Evolutionary conservation across 2,888 invertebrate genomes (phyloP), one percentile per base, ranked within the genome.

Genomic region (Coleophora flavipennella): DNA sequence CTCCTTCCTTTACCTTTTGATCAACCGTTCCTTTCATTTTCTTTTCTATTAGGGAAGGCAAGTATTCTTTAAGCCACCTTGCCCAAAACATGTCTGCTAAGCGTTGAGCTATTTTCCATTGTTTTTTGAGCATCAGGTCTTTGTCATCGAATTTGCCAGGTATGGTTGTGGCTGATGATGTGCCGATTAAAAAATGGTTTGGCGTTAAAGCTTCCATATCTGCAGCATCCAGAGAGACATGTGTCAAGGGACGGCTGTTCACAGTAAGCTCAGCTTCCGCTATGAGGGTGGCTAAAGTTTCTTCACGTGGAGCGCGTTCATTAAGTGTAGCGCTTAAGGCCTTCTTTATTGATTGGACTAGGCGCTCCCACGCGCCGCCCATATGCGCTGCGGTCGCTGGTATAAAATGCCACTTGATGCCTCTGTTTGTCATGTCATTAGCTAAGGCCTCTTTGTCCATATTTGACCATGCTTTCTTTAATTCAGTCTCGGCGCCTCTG

Each of bases 191-290:
- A 33, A 62, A 56, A 44, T 62, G 58, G 27, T 65, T 63, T 1
- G 58, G 60, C 0, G 63, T 63, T 8, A 61, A 39, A 0, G 54
- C 50, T 37, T 61, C 57, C n/a, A 49, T 42, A 9, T 58, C 51
- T 1, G 35, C 20, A 0, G 44, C 39, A 26, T 43, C 42, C 3
- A 8, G 32, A 8, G 47, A 41, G 33, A 48, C 63, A 59, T 37
- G 51, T 72, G 79, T 67, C 36, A 75, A 63, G 43, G 75, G 73
- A 51, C 56, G 76, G 26, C 75, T 38, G 28, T 50, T 50, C 1
- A 50, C 42, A 0, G 38, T 7, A 0, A 31, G 34, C 28, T 50
- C 50, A 2, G 36, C 45, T 34, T 50, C 46, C 8, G 38, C 35
- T 11, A 49, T 12, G 4, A 44, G 14, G 0, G 47, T 50, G 1